Evolutionary conservation across 2,888 invertebrate species (phyloP), one percentile per base, ranked within the genome.

Genomic region (Allacma fusca): DNA sequence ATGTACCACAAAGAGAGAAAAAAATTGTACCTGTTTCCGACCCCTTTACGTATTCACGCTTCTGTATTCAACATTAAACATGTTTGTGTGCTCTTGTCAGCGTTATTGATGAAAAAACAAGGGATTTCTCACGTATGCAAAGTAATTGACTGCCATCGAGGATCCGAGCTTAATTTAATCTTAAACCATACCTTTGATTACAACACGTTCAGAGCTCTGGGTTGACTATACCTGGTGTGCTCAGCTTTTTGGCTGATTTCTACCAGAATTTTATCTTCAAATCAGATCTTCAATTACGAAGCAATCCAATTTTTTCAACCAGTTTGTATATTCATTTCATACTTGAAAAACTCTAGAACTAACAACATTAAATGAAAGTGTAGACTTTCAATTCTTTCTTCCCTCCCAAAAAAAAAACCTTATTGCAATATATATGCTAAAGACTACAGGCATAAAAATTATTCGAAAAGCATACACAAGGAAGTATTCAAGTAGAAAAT

Each of bases 91-190:
- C 23, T 7, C 21, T 7, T 59, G 5, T 59, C n/a, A 19, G n/a
- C 23, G 7, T 19, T 23, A 23, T 59, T 23, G 62, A 26, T 62
- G 62, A n/a, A 59, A 13, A 59, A 59, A 59, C 59, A 21, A 59
- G 59, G n/a, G 12, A 59, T n/a, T 23, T 7, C 59, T 59, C 59
- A 59, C 59, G 23, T 23, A 23, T 19, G 9, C 12, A 7, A n/a
- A 59, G 40, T 40, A 40, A 59, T 59, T 23, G n/a, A 59, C 59
- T 59, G 7, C 5, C 59, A 59, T 7, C 12, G 5, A 40, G 40
- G 40, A 40, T 40, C 7, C 40, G 19, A 59, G 23, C 59, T n/a
- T 59, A 59, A 59, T 59, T 59, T 59, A 59, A 59, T 59, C 59
- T 59, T 23, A 7, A 59, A 23, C 59, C 59, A 21, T 13, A 7